These are phyloP conservation scores for Cotesia congregata DNA, from an alignment of 2,888 invertebrate genomes.

Conservation along the genomic window DNA sequence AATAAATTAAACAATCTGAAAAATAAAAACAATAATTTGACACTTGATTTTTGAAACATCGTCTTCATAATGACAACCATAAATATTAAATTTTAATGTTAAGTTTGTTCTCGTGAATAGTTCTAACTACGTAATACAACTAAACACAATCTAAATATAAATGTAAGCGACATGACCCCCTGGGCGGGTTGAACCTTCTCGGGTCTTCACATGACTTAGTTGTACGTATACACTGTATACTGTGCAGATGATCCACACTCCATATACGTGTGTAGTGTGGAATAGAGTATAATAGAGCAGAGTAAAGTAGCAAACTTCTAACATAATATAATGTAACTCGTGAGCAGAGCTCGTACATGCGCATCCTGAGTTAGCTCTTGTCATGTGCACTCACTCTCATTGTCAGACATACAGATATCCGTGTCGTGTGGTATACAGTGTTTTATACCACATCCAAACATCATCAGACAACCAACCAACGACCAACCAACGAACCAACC, in stretches of 20 bases:
- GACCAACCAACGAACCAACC: neutral
- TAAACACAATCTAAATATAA: conserved; percentile 26
- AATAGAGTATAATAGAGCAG: neutral
- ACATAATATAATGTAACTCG: neutral
- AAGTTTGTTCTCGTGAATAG: neutral
- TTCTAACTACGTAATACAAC: neutral
- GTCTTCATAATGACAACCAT: neutral
- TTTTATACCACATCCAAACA: conserved; percentile 22
- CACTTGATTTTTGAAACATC: neutral
- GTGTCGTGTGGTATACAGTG: conserved; percentile 21
- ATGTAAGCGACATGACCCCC: conserved; percentile 26
- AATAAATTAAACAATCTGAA: too few relatives aligned
- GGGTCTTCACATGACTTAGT: neutral
- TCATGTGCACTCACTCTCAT: conserved; percentile 34
- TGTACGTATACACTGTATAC: neutral
- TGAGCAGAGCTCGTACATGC: conserved; percentile 19
- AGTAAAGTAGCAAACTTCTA: neutral
- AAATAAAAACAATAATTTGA: too few relatives aligned
- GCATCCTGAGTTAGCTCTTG: conserved; percentile 14
- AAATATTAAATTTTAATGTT: neutral
- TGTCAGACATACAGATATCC: conserved; percentile 29
- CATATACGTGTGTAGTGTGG: neutral
- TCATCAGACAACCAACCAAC: conserved; percentile 14
- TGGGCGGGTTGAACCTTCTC: conserved; percentile 18
- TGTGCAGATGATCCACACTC: neutral